Percentiles rank a stretch among this genome's conserved stretches.
These are phyloP conservation scores for Tiliacea citrago DNA, from an alignment of 2,888 invertebrate genomes.

Conservation along the genomic window DNA sequence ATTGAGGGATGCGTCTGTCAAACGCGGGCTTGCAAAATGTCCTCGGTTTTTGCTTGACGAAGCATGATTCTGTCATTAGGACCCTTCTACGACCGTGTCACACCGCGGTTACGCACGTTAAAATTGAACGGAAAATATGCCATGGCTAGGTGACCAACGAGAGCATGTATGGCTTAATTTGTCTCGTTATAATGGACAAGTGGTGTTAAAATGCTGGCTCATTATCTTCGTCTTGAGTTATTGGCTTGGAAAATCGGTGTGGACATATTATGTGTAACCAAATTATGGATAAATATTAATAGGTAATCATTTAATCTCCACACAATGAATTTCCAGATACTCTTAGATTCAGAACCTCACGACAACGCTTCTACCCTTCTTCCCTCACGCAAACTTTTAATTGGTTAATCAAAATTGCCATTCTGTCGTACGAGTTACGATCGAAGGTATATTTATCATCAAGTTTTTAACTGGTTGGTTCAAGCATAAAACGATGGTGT, in stretches of 20 bases:
- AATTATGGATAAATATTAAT: constrained; percentile 5
- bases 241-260: constrained; percentile 43
- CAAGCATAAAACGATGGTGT: too few relatives aligned
- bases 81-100: constrained; percentile 71
- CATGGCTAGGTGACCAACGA: constrained; percentile 62
- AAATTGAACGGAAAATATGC: constrained; percentile 67
- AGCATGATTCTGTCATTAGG: constrained; percentile 77
- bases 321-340: not conserved
- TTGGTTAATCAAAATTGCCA: too few relatives aligned
- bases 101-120: constrained; percentile 63
- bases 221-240: constrained; percentile 39
- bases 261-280: constrained; percentile 20
- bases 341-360: not conserved
- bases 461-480: too few relatives aligned
- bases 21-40: constrained; percentile 69
- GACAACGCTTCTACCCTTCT: not conserved
- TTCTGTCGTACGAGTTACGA: too few relatives aligned
- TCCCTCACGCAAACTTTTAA: too few relatives aligned
- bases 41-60: constrained; percentile 77
- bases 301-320: not conserved
- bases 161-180: constrained; percentile 63
- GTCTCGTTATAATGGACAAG: constrained; percentile 47
- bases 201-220: constrained; percentile 58
- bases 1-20: constrained; percentile 74
- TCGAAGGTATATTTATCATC: too few relatives aligned